Evolutionary conservation across 2,113 vertebrate species (phyloP).

Genomic region (Bolborhynchus lineola): DNA sequence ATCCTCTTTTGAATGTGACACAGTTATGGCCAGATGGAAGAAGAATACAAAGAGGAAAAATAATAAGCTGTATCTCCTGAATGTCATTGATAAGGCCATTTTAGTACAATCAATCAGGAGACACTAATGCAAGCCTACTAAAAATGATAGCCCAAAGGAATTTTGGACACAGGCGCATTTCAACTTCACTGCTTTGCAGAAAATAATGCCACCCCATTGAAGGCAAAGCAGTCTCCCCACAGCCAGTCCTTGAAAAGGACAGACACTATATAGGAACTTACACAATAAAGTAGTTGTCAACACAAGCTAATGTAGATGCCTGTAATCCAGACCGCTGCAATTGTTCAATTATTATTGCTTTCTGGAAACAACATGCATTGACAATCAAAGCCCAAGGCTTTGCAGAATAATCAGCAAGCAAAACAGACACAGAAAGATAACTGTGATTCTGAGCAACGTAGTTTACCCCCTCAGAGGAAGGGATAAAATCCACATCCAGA

Average conservation of each 20-base stretch:
- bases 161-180: neutral
- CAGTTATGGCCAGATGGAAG: neutral
- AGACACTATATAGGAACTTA: neutral
- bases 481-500: neutral
- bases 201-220: neutral
- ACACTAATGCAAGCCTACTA: neutral
- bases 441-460: neutral
- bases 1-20: neutral
- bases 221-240: neutral
- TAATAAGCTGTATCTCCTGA: neutral
- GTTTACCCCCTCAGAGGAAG: neutral
- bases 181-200: neutral
- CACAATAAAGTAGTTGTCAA: neutral
- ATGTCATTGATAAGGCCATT: neutral
- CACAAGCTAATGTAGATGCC: neutral
- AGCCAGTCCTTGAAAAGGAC: neutral
- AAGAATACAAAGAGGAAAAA: fast-evolving
- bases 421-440: neutral
- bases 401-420: neutral
- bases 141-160: neutral
- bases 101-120: neutral
- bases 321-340: neutral
- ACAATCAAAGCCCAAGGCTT: neutral
- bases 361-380: neutral
- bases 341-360: neutral